Base-by-base conservation (phyloP, 2,888 invertebrate species). In the Chymomyza amoena region DNA sequence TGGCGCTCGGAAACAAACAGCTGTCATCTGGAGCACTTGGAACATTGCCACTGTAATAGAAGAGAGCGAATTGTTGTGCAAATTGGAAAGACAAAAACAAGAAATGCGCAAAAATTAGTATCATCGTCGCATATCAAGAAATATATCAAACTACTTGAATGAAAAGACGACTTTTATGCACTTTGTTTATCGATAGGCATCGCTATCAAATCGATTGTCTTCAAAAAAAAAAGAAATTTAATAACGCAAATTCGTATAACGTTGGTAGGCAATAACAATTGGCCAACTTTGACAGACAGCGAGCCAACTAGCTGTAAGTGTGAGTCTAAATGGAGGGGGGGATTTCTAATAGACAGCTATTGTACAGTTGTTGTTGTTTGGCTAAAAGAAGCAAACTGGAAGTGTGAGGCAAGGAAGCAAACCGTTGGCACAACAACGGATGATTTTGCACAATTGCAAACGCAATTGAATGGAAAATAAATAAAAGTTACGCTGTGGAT, bases 31-130 rank as follows among this genome's bases (percentile, higher is more conserved):
- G n/a, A n/a, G n/a, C n/a, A n/a, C n/a, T n/a, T n/a, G n/a, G n/a
- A n/a, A n/a, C n/a, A 84, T 84, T 54, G 84, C 87, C 79, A 81
- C 80, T 69, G 82, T 79, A 45, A 45, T 45, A 45, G 10, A 16
- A 54, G 18, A 54, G 7, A 54, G 10, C 54, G 20, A 54, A 54
- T 54, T 54, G 54, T 18, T 18, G 9, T 9, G 54, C 16, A 54
- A 54, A 54, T 54, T 54, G 54, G 18, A 54, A 54, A 54, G 54
- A 54, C 54, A 54, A 54, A 54, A 54, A 54, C 20, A 54, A 54
- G n/a, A 16, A 16, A 51, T 15, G 6, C 1, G 18, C 54, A 18
- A 54, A 54, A 16, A 45, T 13, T 10, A 2, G 13, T 45, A 45
- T n/a, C n/a, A 45, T 10, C 0, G 13, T 4, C 13, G 13, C 39